Percentiles rank a stretch among this genome's conserved stretches.
Conservation (phyloP, 2,113 vertebrate species). For the Oceanodroma tethys region DNA sequence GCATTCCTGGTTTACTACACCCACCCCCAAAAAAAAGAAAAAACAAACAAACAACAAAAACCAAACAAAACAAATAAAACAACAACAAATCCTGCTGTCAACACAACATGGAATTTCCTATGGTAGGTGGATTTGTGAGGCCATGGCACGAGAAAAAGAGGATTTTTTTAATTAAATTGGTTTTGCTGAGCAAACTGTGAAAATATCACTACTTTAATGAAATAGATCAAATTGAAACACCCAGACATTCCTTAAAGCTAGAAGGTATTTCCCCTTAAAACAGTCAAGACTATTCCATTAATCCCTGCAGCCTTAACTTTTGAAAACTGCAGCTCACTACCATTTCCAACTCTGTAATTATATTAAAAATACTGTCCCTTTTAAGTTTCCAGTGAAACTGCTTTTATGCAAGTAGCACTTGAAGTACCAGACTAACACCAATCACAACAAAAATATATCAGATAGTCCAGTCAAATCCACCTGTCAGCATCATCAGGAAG, state of each 20-base stretch:
- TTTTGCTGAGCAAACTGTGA: neutral
- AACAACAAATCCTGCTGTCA: neutral
- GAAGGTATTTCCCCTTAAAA: neutral
- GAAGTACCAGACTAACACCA: neutral
- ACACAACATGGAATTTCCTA: neutral
- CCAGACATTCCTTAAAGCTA: neutral
- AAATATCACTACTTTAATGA: neutral
- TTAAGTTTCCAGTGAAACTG: neutral
- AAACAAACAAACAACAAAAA: neutral
- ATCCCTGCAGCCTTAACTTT: neutral
- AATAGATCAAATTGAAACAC: neutral
- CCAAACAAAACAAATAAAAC: neutral
- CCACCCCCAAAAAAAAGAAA: neutral
- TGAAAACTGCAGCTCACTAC: neutral
- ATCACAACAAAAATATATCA: neutral
- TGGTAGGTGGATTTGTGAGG: neutral
- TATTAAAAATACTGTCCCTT: neutral
- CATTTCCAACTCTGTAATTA: neutral
- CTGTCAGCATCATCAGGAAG: neutral
- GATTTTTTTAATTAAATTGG: neutral
- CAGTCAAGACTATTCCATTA: neutral
- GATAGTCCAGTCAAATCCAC: neutral
- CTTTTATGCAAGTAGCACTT: neutral
- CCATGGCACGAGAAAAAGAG: neutral
- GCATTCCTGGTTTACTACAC: neutral